Evolutionary conservation across 1,140 invertebrate genomes (phyloP), one percentile per base, ranked within the genome.

Genomic region (Drosophila funebris): DNA sequence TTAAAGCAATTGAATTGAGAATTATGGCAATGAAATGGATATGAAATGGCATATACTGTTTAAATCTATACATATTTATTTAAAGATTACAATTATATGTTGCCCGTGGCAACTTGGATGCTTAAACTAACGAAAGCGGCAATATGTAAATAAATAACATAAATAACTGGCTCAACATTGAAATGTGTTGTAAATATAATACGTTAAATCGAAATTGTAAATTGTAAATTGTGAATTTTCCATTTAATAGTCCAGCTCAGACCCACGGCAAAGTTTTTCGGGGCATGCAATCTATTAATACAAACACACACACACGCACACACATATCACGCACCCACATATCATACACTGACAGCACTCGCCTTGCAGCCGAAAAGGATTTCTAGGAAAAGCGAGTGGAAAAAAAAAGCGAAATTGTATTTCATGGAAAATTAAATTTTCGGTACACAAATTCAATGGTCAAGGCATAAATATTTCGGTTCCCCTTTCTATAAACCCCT

Each of bases 201-300:
- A 36, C 71, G 63, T 80, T 76, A 67, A 85, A 85, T 69, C 54
- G 73, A 70, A 84, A 84, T 76, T 84, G 63, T 79, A 70, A 84
- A 84, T 76, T 84, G 63, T 79, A 84, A 69, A 83, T 70, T 62
- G 67, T 82, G 61, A 76, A 61, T n/a, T 64, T 78, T 52, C 43
- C 64, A 73, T 63, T 54, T 73, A 67, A 67, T 68, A 61, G 39
- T 14, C 20, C 11, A 20, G 6, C 52, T 24, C 48, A 20, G n/a
- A 33, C 66, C 27, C 7, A n/a, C 20, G 52, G 57, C 60, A 48
- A 48, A 52, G 13, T 50, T 50, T 78, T 58, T 58, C 22, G 58
- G 70, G 62, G 27, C 66, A 67, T 70, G 58, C 50, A 85, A 77
- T 80, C 75, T 73, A 77, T 77, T 76, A 85, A 76, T 77, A 71